These are phyloP conservation scores for Mactromeris polynyma DNA, from an alignment of 2,888 invertebrate genomes.

Conservation along the genomic window DNA sequence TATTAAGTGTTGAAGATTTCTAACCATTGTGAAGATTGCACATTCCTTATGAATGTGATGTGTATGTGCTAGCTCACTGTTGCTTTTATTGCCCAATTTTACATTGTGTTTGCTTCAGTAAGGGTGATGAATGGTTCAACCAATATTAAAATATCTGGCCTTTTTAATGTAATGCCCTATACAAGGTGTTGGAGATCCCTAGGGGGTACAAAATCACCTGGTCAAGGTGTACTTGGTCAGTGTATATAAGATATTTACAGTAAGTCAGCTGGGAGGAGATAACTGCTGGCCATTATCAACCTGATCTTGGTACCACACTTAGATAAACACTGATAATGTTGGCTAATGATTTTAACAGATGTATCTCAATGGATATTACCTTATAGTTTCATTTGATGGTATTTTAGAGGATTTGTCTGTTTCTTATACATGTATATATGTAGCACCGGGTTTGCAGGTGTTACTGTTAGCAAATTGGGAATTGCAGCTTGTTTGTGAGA, in stretches of 20 bases:
- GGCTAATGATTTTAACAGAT: neutral
- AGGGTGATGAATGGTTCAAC: too few relatives aligned
- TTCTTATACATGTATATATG: neutral
- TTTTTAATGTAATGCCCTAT: neutral
- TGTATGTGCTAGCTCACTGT: too few relatives aligned
- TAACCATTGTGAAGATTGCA: too few relatives aligned
- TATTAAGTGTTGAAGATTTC: too few relatives aligned
- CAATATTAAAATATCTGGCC: too few relatives aligned
- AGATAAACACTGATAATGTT: slow-evolving; percentile 7
- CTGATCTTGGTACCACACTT: neutral
- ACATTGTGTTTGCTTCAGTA: too few relatives aligned
- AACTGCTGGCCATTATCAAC: neutral
- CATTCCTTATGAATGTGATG: too few relatives aligned
- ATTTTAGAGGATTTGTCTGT: neutral
- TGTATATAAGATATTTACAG: neutral
- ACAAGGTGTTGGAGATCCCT: neutral
- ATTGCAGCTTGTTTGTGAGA: too few relatives aligned
- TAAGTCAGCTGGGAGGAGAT: neutral
- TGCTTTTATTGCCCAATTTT: too few relatives aligned
- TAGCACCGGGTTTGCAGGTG: neutral
- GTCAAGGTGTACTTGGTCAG: slow-evolving; percentile 8
- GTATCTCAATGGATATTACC: neutral
- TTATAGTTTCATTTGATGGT: neutral
- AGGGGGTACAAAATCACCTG: neutral
- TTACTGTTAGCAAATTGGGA: neutral